Percentiles rank a stretch among this genome's conserved stretches.
These are phyloP conservation scores for Fabriciana adippe DNA, from an alignment of 2,888 invertebrate genomes.

Conservation along the genomic window DNA sequence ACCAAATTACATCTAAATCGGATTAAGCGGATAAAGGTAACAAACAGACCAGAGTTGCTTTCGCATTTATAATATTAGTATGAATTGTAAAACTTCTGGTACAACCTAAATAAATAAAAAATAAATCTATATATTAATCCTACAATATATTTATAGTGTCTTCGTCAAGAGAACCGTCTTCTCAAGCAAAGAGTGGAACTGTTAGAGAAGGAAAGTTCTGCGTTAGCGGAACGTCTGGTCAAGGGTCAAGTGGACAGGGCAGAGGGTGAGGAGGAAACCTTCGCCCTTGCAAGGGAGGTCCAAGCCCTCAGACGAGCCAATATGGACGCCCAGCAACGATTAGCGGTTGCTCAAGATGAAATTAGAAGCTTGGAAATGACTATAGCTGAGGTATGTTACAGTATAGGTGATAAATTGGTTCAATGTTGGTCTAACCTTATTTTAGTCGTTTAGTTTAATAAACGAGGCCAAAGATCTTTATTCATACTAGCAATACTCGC, in stretches of 20 bases:
- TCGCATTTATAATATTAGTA: too few species aligned
- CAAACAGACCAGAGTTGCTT: too few species aligned
- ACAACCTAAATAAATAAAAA: too few species aligned
- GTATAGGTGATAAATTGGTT: too few species aligned
- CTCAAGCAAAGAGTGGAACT: slow-evolving; percentile 97
- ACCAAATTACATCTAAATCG: too few species aligned
- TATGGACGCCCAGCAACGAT: slow-evolving; percentile 92
- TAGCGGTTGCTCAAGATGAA: slow-evolving; percentile 95
- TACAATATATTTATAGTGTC: slow-evolving; percentile 55
- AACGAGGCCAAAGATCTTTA: too few species aligned
- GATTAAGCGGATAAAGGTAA: too few species aligned
- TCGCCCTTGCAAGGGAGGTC: slow-evolving; percentile 92
- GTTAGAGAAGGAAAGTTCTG: slow-evolving; percentile 96
- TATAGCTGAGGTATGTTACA: slow-evolving; percentile 73
- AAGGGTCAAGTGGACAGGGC: slow-evolving; percentile 96
- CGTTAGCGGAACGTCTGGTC: slow-evolving; percentile 95
- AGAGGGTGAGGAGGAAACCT: slow-evolving; percentile 96
- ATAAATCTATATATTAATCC: neutral
- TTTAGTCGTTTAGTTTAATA: too few species aligned
- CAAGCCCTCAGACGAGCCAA: slow-evolving; percentile 93
- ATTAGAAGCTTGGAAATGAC: slow-evolving; percentile 91
- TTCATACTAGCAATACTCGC: too few species aligned
- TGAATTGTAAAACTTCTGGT: too few species aligned
- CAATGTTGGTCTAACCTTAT: too few species aligned
- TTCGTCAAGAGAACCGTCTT: slow-evolving; percentile 97